Evolutionary conservation across 2,113 vertebrate species (phyloP).

Genomic region (Crocuta crocuta): DNA sequence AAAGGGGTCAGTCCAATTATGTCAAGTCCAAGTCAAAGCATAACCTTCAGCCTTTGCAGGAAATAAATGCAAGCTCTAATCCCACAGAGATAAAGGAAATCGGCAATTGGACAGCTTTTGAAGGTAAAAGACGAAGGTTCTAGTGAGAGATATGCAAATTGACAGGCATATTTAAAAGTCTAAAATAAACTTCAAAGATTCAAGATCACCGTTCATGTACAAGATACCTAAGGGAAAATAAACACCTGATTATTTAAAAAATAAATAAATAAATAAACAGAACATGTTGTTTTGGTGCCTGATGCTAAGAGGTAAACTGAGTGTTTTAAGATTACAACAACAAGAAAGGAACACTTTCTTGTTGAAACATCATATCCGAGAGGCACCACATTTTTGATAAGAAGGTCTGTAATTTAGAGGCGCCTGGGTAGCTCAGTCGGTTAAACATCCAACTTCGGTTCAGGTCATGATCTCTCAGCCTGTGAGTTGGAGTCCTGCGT

Average conservation of each 20-base stretch:
- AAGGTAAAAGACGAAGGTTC: conserved; percentile 16
- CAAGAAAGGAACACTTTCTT: neutral
- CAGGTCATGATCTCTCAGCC: no score
- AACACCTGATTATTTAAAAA: neutral
- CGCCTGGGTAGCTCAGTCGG: no score
- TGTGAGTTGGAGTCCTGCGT: no score
- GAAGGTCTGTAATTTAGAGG: neutral
- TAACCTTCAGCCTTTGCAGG: neutral
- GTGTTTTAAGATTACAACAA: neutral
- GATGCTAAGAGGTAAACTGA: neutral
- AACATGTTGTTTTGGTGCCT: neutral
- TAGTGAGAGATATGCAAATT: conserved; percentile 36
- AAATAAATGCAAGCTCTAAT: neutral
- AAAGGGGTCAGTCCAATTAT: conserved; percentile 38
- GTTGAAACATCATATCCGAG: neutral
- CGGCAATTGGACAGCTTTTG: neutral
- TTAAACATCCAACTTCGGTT: no score
- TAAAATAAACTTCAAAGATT: conserved; percentile 63
- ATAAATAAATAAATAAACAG: neutral
- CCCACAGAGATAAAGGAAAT: neutral
- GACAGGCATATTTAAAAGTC: conserved; percentile 28
- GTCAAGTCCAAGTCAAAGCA: conserved; percentile 7
- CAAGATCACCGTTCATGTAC: neutral
- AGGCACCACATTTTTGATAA: neutral
- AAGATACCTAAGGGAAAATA: conserved; percentile 30